A percentile compares a stretch with the other conserved stretches of the same genome.
These are phyloP conservation scores for Idaea biselata DNA, from an alignment of 2,888 invertebrate species.

Conservation along the genomic window DNA sequence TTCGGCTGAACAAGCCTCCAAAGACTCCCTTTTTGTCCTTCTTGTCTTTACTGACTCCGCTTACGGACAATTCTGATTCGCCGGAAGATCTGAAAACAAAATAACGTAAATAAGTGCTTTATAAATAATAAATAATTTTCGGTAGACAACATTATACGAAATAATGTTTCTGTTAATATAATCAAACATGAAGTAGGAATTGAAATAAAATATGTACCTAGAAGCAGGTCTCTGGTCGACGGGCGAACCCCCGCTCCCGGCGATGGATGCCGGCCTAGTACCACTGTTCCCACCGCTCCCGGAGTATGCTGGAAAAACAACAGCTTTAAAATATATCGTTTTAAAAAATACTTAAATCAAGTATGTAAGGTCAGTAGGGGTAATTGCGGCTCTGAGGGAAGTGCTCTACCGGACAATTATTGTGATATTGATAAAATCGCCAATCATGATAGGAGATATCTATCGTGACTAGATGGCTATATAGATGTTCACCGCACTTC, in stretches of 20 bases:
- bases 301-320: conserved; percentile 48
- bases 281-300: conserved; percentile 45
- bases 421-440: too few relatives aligned
- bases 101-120: conserved; percentile 6
- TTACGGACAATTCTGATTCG: conserved; percentile 72
- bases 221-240: conserved; percentile 71
- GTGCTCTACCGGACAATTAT: too few relatives aligned
- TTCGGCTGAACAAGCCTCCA: conserved; percentile 81
- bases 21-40: conserved; percentile 82
- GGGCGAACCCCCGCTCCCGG: conserved; percentile 68
- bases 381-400: too few relatives aligned
- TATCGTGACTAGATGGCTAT: too few relatives aligned
- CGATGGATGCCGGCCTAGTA: conserved; percentile 64
- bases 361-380: too few relatives aligned
- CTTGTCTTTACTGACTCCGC: conserved; percentile 72
- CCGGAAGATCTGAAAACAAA: conserved; percentile 59
- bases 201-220: conserved; percentile 43
- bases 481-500: too few relatives aligned
- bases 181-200: background rate
- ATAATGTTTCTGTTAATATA: too few relatives aligned
- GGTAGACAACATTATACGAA: too few relatives aligned
- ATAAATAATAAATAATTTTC: too few relatives aligned
- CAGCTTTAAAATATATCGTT: conserved; percentile 5
- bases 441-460: too few relatives aligned
- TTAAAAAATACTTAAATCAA: too few relatives aligned